Percentiles rank a stretch among this genome's conserved stretches.
These are phyloP conservation scores for Luffia ferchaultella DNA, from an alignment of 2,888 invertebrate genomes.

Conservation along the genomic window DNA sequence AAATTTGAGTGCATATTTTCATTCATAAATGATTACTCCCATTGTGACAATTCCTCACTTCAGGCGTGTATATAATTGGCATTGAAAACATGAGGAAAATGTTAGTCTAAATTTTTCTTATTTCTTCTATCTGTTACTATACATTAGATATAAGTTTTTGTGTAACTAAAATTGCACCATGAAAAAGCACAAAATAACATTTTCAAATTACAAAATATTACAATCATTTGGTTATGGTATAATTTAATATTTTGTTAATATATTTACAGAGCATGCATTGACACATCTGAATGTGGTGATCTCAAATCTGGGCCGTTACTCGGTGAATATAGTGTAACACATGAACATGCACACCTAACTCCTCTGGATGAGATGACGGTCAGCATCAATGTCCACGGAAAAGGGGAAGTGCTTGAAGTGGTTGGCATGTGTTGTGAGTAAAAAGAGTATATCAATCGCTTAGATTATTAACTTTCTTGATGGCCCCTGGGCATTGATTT, in stretches of 20 bases:
- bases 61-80: too few species aligned
- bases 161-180: not conserved
- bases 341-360: constrained; percentile 80
- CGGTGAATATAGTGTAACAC: constrained; percentile 82
- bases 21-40: too few species aligned
- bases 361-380: constrained; percentile 84
- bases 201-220: not conserved
- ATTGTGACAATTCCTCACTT: too few species aligned
- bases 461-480: not conserved
- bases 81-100: too few species aligned
- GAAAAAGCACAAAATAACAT: not conserved
- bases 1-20: too few species aligned
- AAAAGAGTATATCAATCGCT: not conserved
- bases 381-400: constrained; percentile 90
- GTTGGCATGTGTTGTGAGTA: constrained; percentile 93
- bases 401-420: constrained; percentile 90
- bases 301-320: constrained; percentile 79
- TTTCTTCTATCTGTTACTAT: not conserved
- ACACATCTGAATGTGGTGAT: constrained; percentile 84
- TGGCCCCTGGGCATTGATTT: not conserved
- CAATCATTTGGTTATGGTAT: not conserved
- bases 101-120: not conserved
- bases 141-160: not conserved
- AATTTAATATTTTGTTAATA: not conserved
- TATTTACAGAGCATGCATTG: constrained; percentile 77